Evolutionary conservation across 1,140 invertebrate genomes (phyloP).

Genomic region (Hycleus phaleratus): DNA sequence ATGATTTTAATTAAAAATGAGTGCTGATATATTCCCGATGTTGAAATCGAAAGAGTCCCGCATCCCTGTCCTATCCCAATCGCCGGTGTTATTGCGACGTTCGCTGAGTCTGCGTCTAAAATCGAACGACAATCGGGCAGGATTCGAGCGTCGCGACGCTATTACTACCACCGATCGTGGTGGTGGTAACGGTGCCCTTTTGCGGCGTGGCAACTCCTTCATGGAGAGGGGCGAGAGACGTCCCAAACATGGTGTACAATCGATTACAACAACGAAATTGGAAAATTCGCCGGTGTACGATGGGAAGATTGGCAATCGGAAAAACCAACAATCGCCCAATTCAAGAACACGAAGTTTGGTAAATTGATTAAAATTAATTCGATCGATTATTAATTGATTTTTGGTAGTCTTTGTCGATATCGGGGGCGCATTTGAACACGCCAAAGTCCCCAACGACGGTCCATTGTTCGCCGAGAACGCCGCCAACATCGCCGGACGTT

Average conservation of each 20-base stretch:
- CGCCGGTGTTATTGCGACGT: neutral
- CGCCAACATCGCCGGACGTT: constrained; percentile 51
- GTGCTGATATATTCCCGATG: constrained; percentile 18
- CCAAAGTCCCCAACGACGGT: constrained; percentile 26
- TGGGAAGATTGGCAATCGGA: constrained; percentile 7
- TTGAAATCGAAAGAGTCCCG: constrained; percentile 4
- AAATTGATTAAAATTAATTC: constrained; percentile 15
- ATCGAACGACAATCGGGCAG: neutral
- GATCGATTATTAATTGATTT: neutral
- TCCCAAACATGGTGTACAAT: constrained; percentile 24
- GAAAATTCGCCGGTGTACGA: constrained; percentile 7
- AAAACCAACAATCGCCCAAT: constrained; percentile 12
- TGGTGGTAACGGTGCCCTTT: neutral
- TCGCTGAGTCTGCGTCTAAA: constrained; percentile 19
- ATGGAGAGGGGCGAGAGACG: constrained; percentile 32
- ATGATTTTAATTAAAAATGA: constrained; percentile 8
- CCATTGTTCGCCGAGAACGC: constrained; percentile 34
- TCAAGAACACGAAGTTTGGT: constrained; percentile 30
- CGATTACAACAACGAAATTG: constrained; percentile 3
- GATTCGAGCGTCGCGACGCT: constrained; percentile 9
- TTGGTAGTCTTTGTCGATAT: constrained; percentile 45
- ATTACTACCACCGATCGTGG: too few species aligned
- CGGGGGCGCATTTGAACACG: constrained; percentile 39
- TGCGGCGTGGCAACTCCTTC: constrained; percentile 34
- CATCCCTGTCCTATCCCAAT: neutral